Percentiles rank a stretch among this genome's conserved stretches.
Evolutionary conservation across 2,113 vertebrate genomes (phyloP).

Genomic region (Crypturellus undulatus): DNA sequence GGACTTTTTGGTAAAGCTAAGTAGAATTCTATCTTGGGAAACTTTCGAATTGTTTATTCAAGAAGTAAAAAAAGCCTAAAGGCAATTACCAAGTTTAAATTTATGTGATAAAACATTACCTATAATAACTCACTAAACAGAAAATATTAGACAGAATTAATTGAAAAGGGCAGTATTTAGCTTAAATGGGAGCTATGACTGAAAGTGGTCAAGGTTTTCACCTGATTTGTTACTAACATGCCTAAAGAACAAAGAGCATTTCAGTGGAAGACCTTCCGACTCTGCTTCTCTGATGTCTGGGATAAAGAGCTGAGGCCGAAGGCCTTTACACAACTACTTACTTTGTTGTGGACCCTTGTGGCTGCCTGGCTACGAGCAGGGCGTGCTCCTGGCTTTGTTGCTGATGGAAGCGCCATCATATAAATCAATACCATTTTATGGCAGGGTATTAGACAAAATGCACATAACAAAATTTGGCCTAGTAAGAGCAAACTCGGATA

Average conservation of each 20-base stretch:
- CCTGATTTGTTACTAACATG: not conserved
- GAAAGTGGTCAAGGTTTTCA: not conserved
- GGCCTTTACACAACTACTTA: not conserved
- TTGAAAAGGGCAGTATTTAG: not conserved
- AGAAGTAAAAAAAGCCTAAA: not conserved
- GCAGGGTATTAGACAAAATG: not conserved
- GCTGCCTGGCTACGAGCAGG: not conserved
- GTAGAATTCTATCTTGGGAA: not conserved
- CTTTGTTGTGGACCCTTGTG: not conserved
- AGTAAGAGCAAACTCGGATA: not conserved
- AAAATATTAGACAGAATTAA: not conserved
- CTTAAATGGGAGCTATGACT: not conserved
- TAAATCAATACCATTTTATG: not conserved
- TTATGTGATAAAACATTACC: not conserved
- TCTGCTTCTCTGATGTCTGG: not conserved
- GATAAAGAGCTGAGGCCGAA: not conserved
- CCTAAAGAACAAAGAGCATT: not conserved
- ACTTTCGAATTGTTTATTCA: not conserved
- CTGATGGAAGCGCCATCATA: not conserved
- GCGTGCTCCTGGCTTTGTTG: not conserved
- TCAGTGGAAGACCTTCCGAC: not conserved
- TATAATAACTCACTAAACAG: not conserved
- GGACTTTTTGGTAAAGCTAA: not conserved
- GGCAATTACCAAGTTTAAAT: not conserved
- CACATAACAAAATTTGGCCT: not conserved